phyloP scores from a whole-genome alignment of 2,888 invertebrate genomes.

The Ceramica pisi region DNA sequence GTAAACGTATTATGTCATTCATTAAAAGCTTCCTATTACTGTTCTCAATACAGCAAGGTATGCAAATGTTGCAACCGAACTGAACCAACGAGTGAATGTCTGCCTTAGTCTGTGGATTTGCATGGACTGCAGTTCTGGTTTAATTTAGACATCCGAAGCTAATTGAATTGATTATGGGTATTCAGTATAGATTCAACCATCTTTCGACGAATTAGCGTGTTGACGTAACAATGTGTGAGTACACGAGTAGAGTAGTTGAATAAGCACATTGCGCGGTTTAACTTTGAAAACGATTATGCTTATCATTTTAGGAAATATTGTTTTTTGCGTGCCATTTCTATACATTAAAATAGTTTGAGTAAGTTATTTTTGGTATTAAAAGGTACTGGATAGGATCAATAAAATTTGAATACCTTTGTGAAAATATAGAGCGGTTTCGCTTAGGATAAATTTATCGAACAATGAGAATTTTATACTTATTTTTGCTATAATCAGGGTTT shows the following conservation, averaged over 20 bases:
- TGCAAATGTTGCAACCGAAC: conserved; percentile 57
- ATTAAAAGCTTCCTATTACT: conserved; percentile 53
- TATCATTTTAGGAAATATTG: conserved; percentile 11
- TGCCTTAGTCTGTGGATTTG: conserved; percentile 52
- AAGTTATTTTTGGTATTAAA: not conserved
- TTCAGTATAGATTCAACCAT: conserved; percentile 15
- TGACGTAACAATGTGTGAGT: conserved; percentile 22
- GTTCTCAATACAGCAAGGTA: conserved; percentile 61
- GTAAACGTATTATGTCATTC: conserved; percentile 17
- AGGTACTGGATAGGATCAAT: not conserved
- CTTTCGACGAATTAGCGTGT: conserved; percentile 20
- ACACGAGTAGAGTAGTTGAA: conserved; percentile 10
- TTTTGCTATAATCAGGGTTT: conserved; percentile 10
- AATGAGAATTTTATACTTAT: not conserved
- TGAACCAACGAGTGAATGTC: conserved; percentile 62
- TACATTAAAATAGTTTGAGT: not conserved
- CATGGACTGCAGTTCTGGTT: conserved; percentile 35
- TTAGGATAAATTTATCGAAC: not conserved
- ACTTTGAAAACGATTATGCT: conserved; percentile 27
- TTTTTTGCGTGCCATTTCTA: conserved; percentile 1
- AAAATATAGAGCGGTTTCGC: not conserved
- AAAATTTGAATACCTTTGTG: not conserved
- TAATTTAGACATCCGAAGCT: conserved; percentile 41
- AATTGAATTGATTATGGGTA: conserved; percentile 50
- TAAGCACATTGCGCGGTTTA: not conserved